Evolutionary conservation across 2,888 invertebrate species (phyloP).

Genomic region (Drosophila anomalata): DNA sequence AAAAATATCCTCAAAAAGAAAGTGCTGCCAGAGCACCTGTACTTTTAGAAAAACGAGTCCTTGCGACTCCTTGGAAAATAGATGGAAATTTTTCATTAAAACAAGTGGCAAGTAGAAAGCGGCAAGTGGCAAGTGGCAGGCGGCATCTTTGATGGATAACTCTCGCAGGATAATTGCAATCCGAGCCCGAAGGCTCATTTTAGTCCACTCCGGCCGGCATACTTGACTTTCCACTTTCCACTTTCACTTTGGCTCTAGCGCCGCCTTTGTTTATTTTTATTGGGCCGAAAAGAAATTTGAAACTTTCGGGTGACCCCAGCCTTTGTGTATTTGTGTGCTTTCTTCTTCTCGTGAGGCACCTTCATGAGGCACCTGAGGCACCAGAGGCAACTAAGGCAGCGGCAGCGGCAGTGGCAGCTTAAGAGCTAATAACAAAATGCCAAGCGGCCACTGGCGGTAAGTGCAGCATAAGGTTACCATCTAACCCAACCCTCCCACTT

Average conservation of each 20-base stretch:
- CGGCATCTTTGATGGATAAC: constrained; percentile 64
- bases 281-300: constrained; percentile 57
- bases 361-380: constrained; percentile 49
- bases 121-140: constrained; percentile 13
- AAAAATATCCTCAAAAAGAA: constrained; percentile 12
- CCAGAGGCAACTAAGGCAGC: constrained; percentile 40
- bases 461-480: constrained; percentile 39
- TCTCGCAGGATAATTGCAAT: constrained; percentile 68
- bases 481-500: neutral
- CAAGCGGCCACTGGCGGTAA: constrained; percentile 18
- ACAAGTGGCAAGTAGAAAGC: constrained; percentile 35
- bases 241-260: neutral
- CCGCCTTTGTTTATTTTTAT: constrained; percentile 48
- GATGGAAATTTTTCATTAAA: constrained; percentile 59
- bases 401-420: constrained; percentile 34
- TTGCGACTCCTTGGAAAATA: constrained; percentile 28
- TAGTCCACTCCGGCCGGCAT: neutral
- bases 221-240: constrained; percentile 12
- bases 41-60: neutral
- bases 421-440: constrained; percentile 59
- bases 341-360: constrained; percentile 14
- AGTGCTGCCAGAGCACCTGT: constrained; percentile 15
- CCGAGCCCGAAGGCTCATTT: constrained; percentile 37
- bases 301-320: constrained; percentile 50
- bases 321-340: neutral